Conservation (phyloP, 2,113 vertebrate species). For the Cisticola juncidis region DNA sequence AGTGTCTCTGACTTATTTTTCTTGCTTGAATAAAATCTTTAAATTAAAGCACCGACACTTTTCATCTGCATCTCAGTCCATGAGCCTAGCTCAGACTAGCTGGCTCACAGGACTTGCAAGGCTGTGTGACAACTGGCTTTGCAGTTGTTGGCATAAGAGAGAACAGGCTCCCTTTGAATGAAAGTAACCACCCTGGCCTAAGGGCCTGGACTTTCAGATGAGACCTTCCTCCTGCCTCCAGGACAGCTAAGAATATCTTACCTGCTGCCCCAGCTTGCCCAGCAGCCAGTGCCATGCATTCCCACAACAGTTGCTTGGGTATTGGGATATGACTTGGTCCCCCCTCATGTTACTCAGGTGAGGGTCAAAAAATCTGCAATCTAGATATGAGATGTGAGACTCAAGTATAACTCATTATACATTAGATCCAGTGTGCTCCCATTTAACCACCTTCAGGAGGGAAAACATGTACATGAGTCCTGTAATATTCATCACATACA, state of each 20-base stretch:
- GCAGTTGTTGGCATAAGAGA: not conserved
- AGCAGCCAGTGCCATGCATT: not conserved
- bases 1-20: not conserved
- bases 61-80: not conserved
- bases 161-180: not conserved
- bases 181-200: not conserved
- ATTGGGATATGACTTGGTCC: not conserved
- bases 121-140: not conserved
- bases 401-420: not conserved
- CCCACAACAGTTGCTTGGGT: not conserved
- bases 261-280: not conserved
- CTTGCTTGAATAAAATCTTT: not conserved
- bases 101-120: not conserved
- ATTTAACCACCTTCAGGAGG: not conserved
- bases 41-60: not conserved
- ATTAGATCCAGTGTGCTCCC: not conserved
- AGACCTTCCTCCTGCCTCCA: not conserved
- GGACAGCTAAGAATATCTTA: not conserved
- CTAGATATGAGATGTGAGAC: fast-evolving
- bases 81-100: not conserved
- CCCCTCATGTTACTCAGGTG: not conserved
- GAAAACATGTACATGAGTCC: not conserved
- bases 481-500: fast-evolving
- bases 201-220: not conserved
- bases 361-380: not conserved